Evolutionary conservation across 2,113 vertebrate species (phyloP), one percentile per base, ranked within the genome.

Genomic region (Rhadina sibilatrix): DNA sequence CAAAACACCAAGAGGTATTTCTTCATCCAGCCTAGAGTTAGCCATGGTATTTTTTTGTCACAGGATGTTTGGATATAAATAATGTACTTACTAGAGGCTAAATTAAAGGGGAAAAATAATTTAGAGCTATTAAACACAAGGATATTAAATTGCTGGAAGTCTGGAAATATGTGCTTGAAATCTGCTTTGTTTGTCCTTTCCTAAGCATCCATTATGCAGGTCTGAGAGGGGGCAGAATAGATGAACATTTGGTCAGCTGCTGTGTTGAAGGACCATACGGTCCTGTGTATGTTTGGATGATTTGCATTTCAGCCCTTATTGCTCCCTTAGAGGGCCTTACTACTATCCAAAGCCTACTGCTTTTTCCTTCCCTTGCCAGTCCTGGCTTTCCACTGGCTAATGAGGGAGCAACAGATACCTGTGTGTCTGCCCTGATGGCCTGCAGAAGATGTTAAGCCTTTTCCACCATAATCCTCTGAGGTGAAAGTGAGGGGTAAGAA

Each of bases 261-360:
- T 47, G 8, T 28, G 42, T 15, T 5, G 3, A 47, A 84, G 38
- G 11, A n/a, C 47, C 35, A 37, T 24, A 21, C 0, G 0, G 24
- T 37, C 68, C n/a, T 47, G 56, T 18, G 11, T 22, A 15, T 21
- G 13, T 65, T 80, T 53, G 57, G 22, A 30, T 33, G 10, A n/a
- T 9, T 17, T 77, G 23, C 2, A 2, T 53, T 66, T 64, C 42
- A 66, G 27, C 18, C 22, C 4, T 4, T 19, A 23, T 17, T 47
- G 20, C 42, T 66, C 20, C 46, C 83, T 49, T 52, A 60, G 75
- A 72, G 47, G 20, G 46, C 22, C 42, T 40, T 66, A 21, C 23
- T 78, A 37, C 74, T 63, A 14, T 33, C 44, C 12, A 22, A 54
- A 63, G 15, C 16, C 46, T 53, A 18, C 13, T 66, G 14, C 9